A percentile compares a stretch with the other conserved stretches of the same genome.
These are phyloP conservation scores for Lipophrys pholis DNA, from an alignment of 2,113 vertebrate species.

Conservation along the genomic window DNA sequence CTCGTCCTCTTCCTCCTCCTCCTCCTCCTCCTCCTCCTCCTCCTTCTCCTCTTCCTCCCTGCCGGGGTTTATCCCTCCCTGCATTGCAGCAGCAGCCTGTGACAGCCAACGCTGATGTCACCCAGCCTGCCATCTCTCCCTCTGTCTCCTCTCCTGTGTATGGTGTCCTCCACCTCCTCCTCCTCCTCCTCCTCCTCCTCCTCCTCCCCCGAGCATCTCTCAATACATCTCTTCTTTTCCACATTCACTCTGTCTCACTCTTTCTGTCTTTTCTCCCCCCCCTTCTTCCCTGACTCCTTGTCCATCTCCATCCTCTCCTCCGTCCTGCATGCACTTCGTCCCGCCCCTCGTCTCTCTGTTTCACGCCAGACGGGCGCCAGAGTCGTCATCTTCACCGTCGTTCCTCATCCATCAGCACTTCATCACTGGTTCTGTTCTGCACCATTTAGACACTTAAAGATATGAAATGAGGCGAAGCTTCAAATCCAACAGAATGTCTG, in stretches of 20 bases:
- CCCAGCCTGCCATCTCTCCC: conserved; percentile 13
- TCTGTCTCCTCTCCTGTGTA: background rate
- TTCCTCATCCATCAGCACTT: background rate
- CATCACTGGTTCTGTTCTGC: too few relatives aligned
- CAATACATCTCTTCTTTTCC: background rate
- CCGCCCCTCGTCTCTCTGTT: background rate
- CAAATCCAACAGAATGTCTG: too few relatives aligned
- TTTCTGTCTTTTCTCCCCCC: background rate
- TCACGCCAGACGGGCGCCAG: conserved; percentile 21
- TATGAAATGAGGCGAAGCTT: too few relatives aligned
- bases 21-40: too few relatives aligned
- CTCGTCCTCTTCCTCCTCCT: background rate
- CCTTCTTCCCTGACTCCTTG: conserved; percentile 17
- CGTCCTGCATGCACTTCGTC: background rate
- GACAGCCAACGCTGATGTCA: conserved; percentile 65
- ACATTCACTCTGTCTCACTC: background rate
- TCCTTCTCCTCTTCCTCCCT: too few relatives aligned
- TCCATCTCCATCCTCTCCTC: conserved; percentile 7
- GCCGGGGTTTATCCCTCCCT: too few relatives aligned
- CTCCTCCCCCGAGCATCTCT: background rate
- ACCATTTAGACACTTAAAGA: too few relatives aligned
- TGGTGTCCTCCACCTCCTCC: too few relatives aligned
- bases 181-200: background rate
- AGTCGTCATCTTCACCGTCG: conserved; percentile 33
- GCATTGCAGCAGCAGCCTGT: conserved; percentile 67